These are phyloP conservation scores for Exaiptasia diaphana DNA, from an alignment of 64 coral and sea anemone genomes.

Conservation along the genomic window DNA sequence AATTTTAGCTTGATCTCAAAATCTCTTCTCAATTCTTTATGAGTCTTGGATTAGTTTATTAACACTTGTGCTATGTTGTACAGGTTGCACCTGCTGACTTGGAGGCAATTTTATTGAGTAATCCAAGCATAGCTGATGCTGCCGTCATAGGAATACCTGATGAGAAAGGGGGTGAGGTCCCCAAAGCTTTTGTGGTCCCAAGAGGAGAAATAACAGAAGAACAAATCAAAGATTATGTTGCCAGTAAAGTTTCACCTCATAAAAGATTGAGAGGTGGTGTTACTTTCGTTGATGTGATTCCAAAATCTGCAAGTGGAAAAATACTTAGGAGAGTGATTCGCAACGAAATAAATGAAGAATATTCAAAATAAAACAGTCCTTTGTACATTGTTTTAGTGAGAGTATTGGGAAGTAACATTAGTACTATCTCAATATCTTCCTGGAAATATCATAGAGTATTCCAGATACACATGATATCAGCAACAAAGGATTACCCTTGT, in stretches of 20 bases:
- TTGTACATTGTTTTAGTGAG: slow-evolving; percentile 34
- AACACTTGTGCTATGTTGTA: neutral
- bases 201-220: slow-evolving; percentile 42
- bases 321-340: slow-evolving; percentile 58
- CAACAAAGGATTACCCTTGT: too few relatives aligned
- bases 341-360: slow-evolving; percentile 31
- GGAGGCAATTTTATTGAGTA: slow-evolving; percentile 46
- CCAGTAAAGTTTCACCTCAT: slow-evolving; percentile 48
- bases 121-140: slow-evolving; percentile 49
- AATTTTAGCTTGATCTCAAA: neutral
- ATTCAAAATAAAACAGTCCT: slow-evolving; percentile 32
- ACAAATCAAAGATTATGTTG: slow-evolving; percentile 53
- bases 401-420: neutral
- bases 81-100: slow-evolving; percentile 68
- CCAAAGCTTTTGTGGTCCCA: slow-evolving; percentile 61
- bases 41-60: neutral
- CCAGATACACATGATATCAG: neutral
- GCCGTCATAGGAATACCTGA: slow-evolving; percentile 63
- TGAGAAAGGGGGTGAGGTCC: slow-evolving; percentile 54
- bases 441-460: neutral
- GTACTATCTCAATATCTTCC: neutral
- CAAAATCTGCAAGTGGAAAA: slow-evolving; percentile 64
- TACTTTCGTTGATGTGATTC: slow-evolving; percentile 63
- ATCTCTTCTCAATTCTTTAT: neutral
- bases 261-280: slow-evolving; percentile 73